Conservation (phyloP, 2,888 invertebrate species). For the Oxystoma pomonae region DNA sequence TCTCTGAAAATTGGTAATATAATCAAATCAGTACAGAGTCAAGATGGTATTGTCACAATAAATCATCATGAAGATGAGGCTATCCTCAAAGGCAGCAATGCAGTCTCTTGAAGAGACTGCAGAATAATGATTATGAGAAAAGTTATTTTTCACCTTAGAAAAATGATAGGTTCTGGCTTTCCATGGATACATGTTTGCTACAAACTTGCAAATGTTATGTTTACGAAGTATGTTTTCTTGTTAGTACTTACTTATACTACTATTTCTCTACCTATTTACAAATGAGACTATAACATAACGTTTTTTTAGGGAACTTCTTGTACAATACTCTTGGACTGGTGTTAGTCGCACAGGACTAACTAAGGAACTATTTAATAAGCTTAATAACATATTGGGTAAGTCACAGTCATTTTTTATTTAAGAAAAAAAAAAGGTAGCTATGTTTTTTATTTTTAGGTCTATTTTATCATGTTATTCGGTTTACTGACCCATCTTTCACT, state of each 20-base stretch:
- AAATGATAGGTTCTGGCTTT: background rate
- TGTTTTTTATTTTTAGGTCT: background rate
- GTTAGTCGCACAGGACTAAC: background rate
- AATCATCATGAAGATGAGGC: background rate
- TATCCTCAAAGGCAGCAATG: background rate
- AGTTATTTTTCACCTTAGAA: background rate
- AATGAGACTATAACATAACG: background rate
- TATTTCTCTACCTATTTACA: too few relatives aligned
- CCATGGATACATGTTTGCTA: background rate
- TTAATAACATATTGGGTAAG: background rate
- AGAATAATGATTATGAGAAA: background rate
- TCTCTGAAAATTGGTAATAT: slow-evolving; percentile 8
- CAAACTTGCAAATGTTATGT: background rate
- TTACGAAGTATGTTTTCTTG: background rate
- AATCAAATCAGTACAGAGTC: background rate
- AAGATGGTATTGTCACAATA: background rate
- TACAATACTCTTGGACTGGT: background rate
- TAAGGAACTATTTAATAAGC: background rate
- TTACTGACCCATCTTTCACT: background rate
- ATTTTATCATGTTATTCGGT: background rate
- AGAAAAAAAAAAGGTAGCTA: too few relatives aligned
- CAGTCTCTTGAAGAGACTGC: background rate
- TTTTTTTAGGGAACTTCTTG: background rate
- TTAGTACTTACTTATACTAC: too few relatives aligned
- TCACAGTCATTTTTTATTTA: too few relatives aligned